Evolutionary conservation across 2,888 invertebrate species (phyloP).

Genomic region (Cremastinae sp.): DNA sequence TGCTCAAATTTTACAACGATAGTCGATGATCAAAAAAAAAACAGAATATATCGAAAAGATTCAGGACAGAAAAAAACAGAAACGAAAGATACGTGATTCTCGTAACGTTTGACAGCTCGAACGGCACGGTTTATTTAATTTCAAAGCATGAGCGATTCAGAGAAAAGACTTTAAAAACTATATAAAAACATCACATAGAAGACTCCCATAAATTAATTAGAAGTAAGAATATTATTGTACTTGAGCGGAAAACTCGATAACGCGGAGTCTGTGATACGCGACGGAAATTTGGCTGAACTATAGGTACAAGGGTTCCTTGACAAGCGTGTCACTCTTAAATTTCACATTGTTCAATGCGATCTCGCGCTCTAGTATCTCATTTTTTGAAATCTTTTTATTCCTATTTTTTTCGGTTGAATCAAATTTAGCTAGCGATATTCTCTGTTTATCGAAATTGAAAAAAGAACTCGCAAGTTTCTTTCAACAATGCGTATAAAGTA

Average conservation of each 20-base stretch:
- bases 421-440: too few relatives aligned
- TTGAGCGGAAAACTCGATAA: constrained; percentile 23
- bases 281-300: constrained; percentile 48
- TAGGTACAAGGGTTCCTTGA: constrained; percentile 53
- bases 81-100: constrained; percentile 12
- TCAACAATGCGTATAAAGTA: too few relatives aligned
- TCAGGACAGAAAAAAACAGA: constrained; percentile 6
- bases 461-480: too few relatives aligned
- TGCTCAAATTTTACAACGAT: constrained; percentile 21
- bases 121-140: background rate
- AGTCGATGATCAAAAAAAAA: constrained; percentile 32
- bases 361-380: background rate
- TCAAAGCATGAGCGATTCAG: background rate
- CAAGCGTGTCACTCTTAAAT: constrained; percentile 15
- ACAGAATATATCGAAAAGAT: constrained; percentile 10
- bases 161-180: constrained; percentile 15
- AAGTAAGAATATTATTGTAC: background rate
- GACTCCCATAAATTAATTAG: constrained; percentile 21
- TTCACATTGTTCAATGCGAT: constrained; percentile 3
- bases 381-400: background rate
- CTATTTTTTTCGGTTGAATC: background rate
- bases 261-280: constrained; percentile 52
- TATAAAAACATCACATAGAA: constrained; percentile 9
- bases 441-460: too few relatives aligned
- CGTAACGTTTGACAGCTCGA: background rate